Evolutionary conservation across 2,888 invertebrate species (phyloP), one percentile per base, ranked within the genome.

Genomic region (Diadegma fenestrale): DNA sequence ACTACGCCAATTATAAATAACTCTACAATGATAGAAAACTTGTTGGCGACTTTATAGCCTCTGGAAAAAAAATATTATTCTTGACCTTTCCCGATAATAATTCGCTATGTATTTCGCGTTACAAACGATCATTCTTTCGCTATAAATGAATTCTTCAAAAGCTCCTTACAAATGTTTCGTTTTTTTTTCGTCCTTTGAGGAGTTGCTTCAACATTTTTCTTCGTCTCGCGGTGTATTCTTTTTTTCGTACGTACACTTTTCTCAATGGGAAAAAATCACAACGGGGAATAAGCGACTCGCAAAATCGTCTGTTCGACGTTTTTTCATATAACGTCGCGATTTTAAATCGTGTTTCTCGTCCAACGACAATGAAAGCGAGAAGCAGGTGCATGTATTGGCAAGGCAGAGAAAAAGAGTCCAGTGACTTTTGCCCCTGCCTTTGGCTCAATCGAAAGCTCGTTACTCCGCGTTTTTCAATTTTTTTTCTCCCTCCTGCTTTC

Each of bases 341-440:
- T 84, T 41, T 69, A 73, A 68, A 66, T 81, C 72, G 77, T 66
- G 43, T 73, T 43, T 45, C 80, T 37, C 69, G 80, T 19, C 14
- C 58, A 51, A 51, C 41, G 26, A 66, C 30, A 54, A 64, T 68
- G 41, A 45, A 26, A 63, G 8, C 7, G 43, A 30, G 10, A 8
- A 61, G 12, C 10, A 63, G 61, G 43, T 41, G 73, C 37, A 26
- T 54, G 64, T n/a, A n/a, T n/a, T n/a, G 68, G 75, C 33, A 58
- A 64, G 64, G 37, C n/a, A 61, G 66, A 43, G 45, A 75, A 66
- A 77, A 71, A 43, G 58, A 68, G 43, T 14, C 76, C 33, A 43
- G 37, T 66, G 78, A 81, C 83, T 87, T 82, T 82, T 76, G 45
- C 68, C 61, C 33, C n/a, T 68, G 72, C 66, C 69, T 78, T 84